Evolutionary conservation across 2,113 vertebrate species (phyloP), one percentile per base, ranked within the genome.

Genomic region (Sterrhoptilus dennistouni): DNA sequence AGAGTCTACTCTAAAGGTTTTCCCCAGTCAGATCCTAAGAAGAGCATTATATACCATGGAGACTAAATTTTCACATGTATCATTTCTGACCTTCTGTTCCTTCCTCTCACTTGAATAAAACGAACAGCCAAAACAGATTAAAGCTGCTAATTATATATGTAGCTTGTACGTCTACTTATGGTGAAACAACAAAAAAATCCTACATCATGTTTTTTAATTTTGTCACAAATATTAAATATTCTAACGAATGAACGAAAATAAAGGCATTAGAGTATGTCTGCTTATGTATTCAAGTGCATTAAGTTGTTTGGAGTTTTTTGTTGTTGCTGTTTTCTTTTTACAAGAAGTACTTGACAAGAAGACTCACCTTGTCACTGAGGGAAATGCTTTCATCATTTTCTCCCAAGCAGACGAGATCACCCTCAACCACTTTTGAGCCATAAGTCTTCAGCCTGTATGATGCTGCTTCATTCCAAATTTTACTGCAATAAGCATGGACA

Each of bases 401-500:
- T 87, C 95, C 96, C 83, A 56, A 75, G 95, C 98, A 97, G 57
- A 99, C 98, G 91, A 99, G 97, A 96, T 99, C 99, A 35, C 99
- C 99, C 85, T 97, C 91, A 11, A 98, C 98, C 50, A 98, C 98
- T 69, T 88, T 95, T 31, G 96, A 96, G 35, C 99, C 98, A 24
- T 99, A 98, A 11, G 93, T 97, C 33, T 89, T 83, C 93, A 99
- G 93, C 66, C 99, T 97, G 31, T 98, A 98, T 4, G 98, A 98
- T 4, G 95, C 98, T 0, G 99, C 99, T 72, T 99, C 98, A 19
- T 99, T 99, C 99, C 99, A 99, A 85, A 99, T 93, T 86, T 98
- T 99, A 95, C 99, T 99, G 81, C 99, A 99, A 92, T 99, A 99
- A 25, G 99, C 99, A 14, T 99, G 99, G 60, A 98, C 66, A 40